Conservation (phyloP, 2,797 vertebrate genomes). For the Aratinga solstitialis region DNA sequence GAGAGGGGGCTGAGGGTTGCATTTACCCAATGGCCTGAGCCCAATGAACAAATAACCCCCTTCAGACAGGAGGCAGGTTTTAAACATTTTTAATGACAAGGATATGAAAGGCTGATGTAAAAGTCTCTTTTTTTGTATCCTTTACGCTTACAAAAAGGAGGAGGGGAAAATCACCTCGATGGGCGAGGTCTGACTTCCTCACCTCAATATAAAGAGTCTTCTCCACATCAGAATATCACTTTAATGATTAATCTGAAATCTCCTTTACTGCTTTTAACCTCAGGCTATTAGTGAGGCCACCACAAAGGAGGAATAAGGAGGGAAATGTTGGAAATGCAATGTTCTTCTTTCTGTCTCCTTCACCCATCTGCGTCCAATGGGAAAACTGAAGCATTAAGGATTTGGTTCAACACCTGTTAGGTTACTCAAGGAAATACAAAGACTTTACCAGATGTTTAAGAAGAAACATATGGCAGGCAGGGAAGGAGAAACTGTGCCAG, state of each 20-base stretch:
- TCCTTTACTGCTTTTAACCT: slow-evolving; percentile 10
- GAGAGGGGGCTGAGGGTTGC: neutral
- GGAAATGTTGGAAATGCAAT: neutral
- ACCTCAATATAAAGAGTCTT: neutral
- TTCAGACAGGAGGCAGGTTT: neutral
- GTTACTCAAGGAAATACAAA: slow-evolving; percentile 59
- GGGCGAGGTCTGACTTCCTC: neutral
- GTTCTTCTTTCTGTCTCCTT: slow-evolving; percentile 2
- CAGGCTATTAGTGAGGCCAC: slow-evolving; percentile 5
- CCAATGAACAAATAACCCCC: neutral
- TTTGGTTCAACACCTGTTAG: slow-evolving; percentile 70
- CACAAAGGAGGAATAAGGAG: neutral
- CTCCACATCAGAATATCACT: neutral
- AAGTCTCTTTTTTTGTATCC: neutral
- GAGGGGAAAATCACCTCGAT: neutral
- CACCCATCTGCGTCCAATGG: slow-evolving; percentile 56
- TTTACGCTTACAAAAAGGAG: neutral
- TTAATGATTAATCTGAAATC: neutral
- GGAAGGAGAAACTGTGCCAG: slow-evolving; percentile 55
- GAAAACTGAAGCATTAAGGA: slow-evolving; percentile 56
- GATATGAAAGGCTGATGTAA: neutral
- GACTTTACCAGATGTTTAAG: slow-evolving; percentile 67
- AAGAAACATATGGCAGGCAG: slow-evolving; percentile 71
- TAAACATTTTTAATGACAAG: neutral
- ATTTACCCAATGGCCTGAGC: neutral